Evolutionary conservation across 92 coral and sea anemone genomes (phyloP).

Genomic region (Hydrozoanthus gracilis): DNA sequence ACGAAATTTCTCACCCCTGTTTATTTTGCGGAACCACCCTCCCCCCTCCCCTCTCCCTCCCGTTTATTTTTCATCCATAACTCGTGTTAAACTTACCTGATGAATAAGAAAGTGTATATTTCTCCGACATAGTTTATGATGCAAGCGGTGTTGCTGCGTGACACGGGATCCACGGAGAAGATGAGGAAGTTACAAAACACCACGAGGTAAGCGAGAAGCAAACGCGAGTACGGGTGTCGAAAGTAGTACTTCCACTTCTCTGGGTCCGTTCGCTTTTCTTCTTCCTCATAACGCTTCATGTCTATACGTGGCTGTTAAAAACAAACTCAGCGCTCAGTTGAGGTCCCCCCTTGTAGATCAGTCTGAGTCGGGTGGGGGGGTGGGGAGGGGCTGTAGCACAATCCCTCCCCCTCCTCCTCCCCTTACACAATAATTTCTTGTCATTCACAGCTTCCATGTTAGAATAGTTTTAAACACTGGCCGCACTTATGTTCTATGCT

Average conservation of each 20-base stretch:
- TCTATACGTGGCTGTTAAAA: conserved; percentile 68
- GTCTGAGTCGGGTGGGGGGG: too few relatives aligned
- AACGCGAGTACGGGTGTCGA: conserved; percentile 90
- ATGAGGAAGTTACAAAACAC: conserved; percentile 94
- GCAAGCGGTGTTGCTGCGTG: conserved; percentile 91
- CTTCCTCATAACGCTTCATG: conserved; percentile 68
- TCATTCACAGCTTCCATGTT: too few relatives aligned
- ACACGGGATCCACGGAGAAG: conserved; percentile 96
- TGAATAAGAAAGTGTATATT: conserved; percentile 75
- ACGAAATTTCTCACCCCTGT: too few relatives aligned
- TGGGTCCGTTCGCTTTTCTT: conserved; percentile 74
- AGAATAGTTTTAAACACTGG: too few relatives aligned
- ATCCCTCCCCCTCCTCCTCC: too few relatives aligned
- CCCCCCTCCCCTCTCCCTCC: too few relatives aligned
- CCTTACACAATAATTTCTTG: too few relatives aligned
- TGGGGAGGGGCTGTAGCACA: too few relatives aligned
- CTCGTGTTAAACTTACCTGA: conserved; percentile 53
- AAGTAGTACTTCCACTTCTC: conserved; percentile 79
- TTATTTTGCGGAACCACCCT: too few relatives aligned
- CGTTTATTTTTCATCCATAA: too few relatives aligned
- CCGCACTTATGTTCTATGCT: too few relatives aligned
- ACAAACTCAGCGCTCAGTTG: neutral
- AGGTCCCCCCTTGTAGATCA: too few relatives aligned
- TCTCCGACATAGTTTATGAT: conserved; percentile 81
- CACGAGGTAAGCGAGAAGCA: conserved; percentile 75